Percentiles rank a stretch among this genome's conserved stretches.
Evolutionary conservation across 53 echinoderm and acorn worm species (phyloP).

Genomic region (Echinarachnius parma): DNA sequence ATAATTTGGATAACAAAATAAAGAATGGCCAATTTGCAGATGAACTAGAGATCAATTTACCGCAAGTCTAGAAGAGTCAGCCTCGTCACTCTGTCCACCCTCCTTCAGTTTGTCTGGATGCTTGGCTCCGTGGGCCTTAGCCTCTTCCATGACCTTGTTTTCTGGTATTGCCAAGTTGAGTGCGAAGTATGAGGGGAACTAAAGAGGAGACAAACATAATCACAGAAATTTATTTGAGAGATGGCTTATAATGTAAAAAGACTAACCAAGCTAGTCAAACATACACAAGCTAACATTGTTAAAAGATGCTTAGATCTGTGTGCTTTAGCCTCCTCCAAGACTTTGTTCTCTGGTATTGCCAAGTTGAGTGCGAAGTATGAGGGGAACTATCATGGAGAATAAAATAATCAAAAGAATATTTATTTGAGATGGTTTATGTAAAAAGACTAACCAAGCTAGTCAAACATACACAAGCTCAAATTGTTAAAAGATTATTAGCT

Average conservation of each 20-base stretch:
- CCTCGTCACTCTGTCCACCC: constrained; percentile 99
- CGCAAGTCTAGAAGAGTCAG: constrained; percentile 83
- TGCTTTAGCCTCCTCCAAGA: constrained; percentile 70
- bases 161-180: constrained; percentile 92
- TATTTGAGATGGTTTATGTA: no score
- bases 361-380: constrained; percentile 90
- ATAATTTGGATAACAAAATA: no score
- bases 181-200: constrained; percentile 88
- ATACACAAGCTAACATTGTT: no score
- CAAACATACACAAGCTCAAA: no score
- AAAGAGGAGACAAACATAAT: no score
- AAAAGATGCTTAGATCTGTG: constrained; percentile 94
- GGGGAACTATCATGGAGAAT: constrained; percentile 67
- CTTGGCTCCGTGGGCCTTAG: constrained; percentile 78
- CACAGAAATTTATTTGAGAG: no score
- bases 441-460: no score
- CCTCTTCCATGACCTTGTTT: constrained; percentile 84
- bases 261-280: no score
- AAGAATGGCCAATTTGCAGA: no score
- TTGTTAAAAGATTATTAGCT: constrained; percentile 93
- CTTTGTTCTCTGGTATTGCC: constrained; percentile 89
- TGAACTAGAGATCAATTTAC: no score
- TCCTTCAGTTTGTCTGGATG: constrained; percentile 98
- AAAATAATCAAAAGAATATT: no score
- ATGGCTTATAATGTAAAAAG: no score